phyloP scores from a whole-genome alignment of 2,888 invertebrate species.

The Emmelina monodactyla region DNA sequence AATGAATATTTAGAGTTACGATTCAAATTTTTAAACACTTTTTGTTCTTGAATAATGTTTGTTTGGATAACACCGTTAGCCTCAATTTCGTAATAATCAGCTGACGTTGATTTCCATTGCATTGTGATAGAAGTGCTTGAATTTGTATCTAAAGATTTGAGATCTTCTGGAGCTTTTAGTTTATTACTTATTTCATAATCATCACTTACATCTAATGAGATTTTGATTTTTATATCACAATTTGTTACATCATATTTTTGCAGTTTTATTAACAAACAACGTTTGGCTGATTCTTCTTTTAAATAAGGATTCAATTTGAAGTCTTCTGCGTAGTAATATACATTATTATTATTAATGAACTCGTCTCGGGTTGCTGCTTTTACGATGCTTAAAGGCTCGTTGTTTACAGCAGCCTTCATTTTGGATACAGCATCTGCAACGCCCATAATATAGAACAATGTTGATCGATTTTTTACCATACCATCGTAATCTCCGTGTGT shows the following conservation, averaged over 20 bases:
- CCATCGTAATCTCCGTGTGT: constrained; percentile 34
- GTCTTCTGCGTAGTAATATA: constrained; percentile 32
- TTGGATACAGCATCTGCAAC: constrained; percentile 24
- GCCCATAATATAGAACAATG: constrained; percentile 38
- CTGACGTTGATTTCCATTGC: constrained; percentile 28
- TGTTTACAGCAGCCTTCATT: constrained; percentile 36
- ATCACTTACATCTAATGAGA: constrained; percentile 27
- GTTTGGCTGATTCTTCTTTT: constrained; percentile 24
- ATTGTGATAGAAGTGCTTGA: constrained; percentile 29
- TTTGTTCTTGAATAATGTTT: constrained; percentile 26
- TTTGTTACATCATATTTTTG: constrained; percentile 30
- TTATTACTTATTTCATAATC: constrained; percentile 17
- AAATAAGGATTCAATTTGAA: constrained; percentile 39
- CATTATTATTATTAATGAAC: constrained; percentile 29
- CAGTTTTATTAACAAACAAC: constrained; percentile 38
- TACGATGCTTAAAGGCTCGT: constrained; percentile 23
- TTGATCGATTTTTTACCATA: constrained; percentile 34
- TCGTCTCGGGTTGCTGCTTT: constrained; percentile 29
- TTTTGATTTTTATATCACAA: constrained; percentile 35
- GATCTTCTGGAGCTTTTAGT: constrained; percentile 23
- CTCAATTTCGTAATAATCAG: constrained; percentile 40
- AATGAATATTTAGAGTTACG: constrained; percentile 31
- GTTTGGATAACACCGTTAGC: constrained; percentile 37
- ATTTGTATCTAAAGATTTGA: too few species aligned
- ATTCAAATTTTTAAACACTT: constrained; percentile 30